Base-by-base conservation (phyloP, 2,113 vertebrate species). In the Gymnocephalus cernua region DNA sequence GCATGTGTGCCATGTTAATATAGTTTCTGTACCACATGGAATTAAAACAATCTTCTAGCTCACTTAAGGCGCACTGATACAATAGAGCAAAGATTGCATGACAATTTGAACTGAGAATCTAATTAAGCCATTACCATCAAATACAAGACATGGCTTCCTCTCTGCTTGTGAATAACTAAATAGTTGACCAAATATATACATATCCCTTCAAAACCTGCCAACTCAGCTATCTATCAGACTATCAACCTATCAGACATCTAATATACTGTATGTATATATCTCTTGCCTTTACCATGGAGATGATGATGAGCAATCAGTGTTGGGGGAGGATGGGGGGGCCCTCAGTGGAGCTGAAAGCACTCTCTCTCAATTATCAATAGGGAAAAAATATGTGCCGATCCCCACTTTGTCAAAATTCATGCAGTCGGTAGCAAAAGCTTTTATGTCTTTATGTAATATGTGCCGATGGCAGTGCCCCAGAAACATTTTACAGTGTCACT, bases 361-460 rank as follows among this genome's bases (percentile, higher is more conserved):
- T 87, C 29, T 50, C 29, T 69, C 61, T 80, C 73, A 72, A 85
- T 81, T 89, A 83, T 91, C 82, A 89, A 73, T 74, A 71, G 19
- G 25, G 61, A 32, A 15, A 14, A 78, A 82, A 85, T 67, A 72
- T 85, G 79, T 89, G 79, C 76, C 80, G 78, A 65, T 77, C 45
- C 57, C 13, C 27, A 79, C 82, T 89, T 92, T 79, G 81, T 91
- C 64, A 54, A 79, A 87, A 89, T 71, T 67, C 80, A 77, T 27
- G 67, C 64, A 79, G 80, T 76, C 4, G 2, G 53, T 83, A 64
- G 68, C 44, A 62, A 89, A 89, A 84, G 82, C 88, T 87, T 91
- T 88, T 89, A 90, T 83, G 85, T 86, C 85, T 83, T 84, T 86
- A 88, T 88, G 81, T 75, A 64, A 81, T 78, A 72, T 88, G 80